phyloP scores from a whole-genome alignment of 2,888 invertebrate genomes.

The Patella ulyssiponensis region DNA sequence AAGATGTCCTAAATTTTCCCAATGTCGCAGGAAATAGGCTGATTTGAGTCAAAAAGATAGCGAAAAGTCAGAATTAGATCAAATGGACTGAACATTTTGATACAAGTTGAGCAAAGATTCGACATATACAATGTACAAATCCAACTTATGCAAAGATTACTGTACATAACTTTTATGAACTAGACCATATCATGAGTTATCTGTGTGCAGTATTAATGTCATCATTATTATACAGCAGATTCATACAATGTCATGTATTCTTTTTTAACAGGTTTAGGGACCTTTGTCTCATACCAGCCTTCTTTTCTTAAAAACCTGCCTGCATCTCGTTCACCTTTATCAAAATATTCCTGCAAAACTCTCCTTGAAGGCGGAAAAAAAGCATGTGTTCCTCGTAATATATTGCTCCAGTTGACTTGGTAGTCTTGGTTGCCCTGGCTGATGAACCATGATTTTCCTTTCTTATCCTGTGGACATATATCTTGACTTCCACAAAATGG shows the following conservation, averaged over 20 bases:
- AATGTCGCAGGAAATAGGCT: too few species aligned
- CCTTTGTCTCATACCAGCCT: slow-evolving; percentile 33
- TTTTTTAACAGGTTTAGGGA: slow-evolving; percentile 19
- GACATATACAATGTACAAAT: too few species aligned
- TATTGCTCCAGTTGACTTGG: slow-evolving; percentile 69
- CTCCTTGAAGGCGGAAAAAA: slow-evolving; percentile 68
- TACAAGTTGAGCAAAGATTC: too few species aligned
- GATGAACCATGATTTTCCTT: slow-evolving; percentile 41
- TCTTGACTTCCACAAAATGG: slow-evolving; percentile 97
- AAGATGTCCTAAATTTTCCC: too few species aligned
- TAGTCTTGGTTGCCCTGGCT: slow-evolving; percentile 52
- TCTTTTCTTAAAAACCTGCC: slow-evolving; percentile 63
- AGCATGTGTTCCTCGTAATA: slow-evolving; percentile 66
- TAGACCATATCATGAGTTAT: too few species aligned
- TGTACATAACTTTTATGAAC: too few species aligned
- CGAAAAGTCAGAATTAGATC: too few species aligned
- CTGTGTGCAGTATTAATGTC: too few species aligned
- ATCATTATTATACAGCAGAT: slow-evolving; percentile 17
- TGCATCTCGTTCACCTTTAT: slow-evolving; percentile 68
- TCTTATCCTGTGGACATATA: slow-evolving; percentile 81
- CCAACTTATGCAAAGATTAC: too few species aligned
- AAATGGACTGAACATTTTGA: too few species aligned
- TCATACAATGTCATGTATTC: slow-evolving; percentile 20
- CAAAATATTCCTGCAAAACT: slow-evolving; percentile 65
- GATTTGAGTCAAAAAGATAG: too few species aligned